Base-by-base conservation (phyloP, 1,140 invertebrate genomes). In the Drosophila prosaltans region DNA sequence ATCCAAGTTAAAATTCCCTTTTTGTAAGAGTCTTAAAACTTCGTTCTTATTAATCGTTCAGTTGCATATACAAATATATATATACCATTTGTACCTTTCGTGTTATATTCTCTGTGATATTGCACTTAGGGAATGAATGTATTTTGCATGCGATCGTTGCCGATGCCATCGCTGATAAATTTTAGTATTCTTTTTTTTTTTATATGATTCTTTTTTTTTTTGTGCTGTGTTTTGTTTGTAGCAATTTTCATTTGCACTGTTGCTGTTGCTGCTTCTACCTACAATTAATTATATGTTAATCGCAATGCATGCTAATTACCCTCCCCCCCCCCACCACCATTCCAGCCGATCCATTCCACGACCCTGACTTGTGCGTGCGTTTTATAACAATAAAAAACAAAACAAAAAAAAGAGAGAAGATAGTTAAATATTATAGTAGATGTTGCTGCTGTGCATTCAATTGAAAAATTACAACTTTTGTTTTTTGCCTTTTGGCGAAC, bases 221-320 rank as follows among this genome's bases (percentile, higher is more conserved):
- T 36, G 32, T 36, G 32, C 32, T 36, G 32, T 54, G 32, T 63
- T 51, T 39, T 54, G 51, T 62, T 65, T 66, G 65, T 74, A 64
- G 78, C 79, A 86, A 81, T 86, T 85, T 84, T 74, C 63, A 74
- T 74, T 72, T 68, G 64, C 69, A 78, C 62, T 74, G 67, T 45
- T 64, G 26, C 60, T 62, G 64, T 67, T 74, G 74, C 62, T 74
- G 62, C 60, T 65, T 77, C 74, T 76, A 77, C 39, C 82, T 69
- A 74, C 85, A 90, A 90, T 90, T 90, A 90, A 90, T 90, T 90
- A 90, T 90, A 90, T 90, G 85, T 90, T 90, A 90, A 90, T 90
- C 81, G 79, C 85, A 85, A 65, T 82, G 81, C 85, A 90, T 90
- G 81, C 86, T 90, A 90, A 90, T 90, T 90, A 90, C 62, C 76